These are phyloP conservation scores for Atherinomorus stipes DNA, from an alignment of 2,113 vertebrate genomes.

Conservation along the genomic window DNA sequence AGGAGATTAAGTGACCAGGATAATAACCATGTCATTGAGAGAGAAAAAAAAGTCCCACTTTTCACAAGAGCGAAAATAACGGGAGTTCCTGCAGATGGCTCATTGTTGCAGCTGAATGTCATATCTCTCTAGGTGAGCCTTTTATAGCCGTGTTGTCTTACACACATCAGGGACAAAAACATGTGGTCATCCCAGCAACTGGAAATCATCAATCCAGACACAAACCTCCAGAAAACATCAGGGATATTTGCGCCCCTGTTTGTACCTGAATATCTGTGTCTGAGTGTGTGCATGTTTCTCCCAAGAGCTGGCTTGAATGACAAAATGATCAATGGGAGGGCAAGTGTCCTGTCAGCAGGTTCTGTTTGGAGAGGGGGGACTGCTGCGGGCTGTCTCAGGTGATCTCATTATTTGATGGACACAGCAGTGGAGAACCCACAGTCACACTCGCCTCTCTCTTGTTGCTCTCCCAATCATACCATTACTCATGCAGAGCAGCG, in stretches of 20 bases:
- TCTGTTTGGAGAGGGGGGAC: conserved; percentile 36
- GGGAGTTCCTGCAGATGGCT: conserved; percentile 71
- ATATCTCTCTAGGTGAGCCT: conserved; percentile 63
- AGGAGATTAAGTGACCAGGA: conserved; percentile 82
- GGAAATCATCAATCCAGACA: conserved; percentile 21
- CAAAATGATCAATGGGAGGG: conserved; percentile 75
- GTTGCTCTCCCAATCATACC: conserved; percentile 65
- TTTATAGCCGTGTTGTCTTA: conserved; percentile 57
- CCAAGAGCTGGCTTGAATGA: conserved; percentile 64
- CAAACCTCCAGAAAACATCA: conserved; percentile 10
- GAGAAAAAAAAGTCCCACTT: conserved; percentile 57
- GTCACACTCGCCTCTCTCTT: conserved; percentile 54
- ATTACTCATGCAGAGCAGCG: conserved; percentile 73
- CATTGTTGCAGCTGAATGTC: conserved; percentile 67
- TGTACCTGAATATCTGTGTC: not conserved
- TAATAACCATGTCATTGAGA: conserved; percentile 80
- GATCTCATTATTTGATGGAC: conserved; percentile 82
- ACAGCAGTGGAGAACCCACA: conserved; percentile 56
- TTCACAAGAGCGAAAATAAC: conserved; percentile 66
- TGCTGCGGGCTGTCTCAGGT: conserved; percentile 70
- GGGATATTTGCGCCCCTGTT: not conserved
- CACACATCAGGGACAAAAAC: conserved; percentile 51
- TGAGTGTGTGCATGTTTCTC: conserved; percentile 15
- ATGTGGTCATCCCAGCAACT: conserved; percentile 31
- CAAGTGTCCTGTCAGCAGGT: conserved; percentile 78